A percentile compares a stretch with the other conserved stretches of the same genome.
Evolutionary conservation across 2,888 invertebrate species (phyloP).

Genomic region (Calliphora vomitoria): DNA sequence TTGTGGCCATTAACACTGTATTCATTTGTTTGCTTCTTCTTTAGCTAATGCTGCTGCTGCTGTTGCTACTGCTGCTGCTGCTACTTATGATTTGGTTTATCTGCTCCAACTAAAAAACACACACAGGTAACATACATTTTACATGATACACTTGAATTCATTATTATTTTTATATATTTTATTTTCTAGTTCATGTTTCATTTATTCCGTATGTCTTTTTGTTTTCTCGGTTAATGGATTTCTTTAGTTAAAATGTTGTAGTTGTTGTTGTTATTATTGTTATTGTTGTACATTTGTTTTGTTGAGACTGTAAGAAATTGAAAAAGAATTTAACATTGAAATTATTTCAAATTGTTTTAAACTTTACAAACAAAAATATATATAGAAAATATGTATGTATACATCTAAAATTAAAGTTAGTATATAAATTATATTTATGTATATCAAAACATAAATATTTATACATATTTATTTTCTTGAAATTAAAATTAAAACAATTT

Average conservation of each 20-base stretch:
- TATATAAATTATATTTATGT: no score
- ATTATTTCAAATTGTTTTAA: conserved; percentile 15
- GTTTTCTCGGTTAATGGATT: conserved; percentile 35
- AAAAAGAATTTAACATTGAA: conserved; percentile 38
- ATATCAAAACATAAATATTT: no score
- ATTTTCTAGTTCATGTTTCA: conserved; percentile 58
- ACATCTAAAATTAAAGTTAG: no score
- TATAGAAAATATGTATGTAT: no score
- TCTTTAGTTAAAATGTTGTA: conserved; percentile 31
- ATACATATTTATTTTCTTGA: no score
- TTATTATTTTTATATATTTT: conserved; percentile 33
- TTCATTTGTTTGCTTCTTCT: conserved; percentile 12
- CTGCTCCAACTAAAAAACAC: conserved; percentile 51
- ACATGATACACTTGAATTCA: conserved; percentile 54
- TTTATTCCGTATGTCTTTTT: conserved; percentile 44
- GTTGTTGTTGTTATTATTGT: background rate
- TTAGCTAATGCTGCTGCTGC: background rate
- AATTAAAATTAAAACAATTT: no score
- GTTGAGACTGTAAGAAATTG: conserved; percentile 39
- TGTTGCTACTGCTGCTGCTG: conserved; percentile 2
- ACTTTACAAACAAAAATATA: background rate
- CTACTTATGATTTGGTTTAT: conserved; percentile 12
- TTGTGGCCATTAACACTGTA: conserved; percentile 65
- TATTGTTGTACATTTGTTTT: conserved; percentile 43
- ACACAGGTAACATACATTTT: conserved; percentile 68